phyloP scores from a whole-genome alignment of 2,113 vertebrate species.

The Centropus bengalensis region DNA sequence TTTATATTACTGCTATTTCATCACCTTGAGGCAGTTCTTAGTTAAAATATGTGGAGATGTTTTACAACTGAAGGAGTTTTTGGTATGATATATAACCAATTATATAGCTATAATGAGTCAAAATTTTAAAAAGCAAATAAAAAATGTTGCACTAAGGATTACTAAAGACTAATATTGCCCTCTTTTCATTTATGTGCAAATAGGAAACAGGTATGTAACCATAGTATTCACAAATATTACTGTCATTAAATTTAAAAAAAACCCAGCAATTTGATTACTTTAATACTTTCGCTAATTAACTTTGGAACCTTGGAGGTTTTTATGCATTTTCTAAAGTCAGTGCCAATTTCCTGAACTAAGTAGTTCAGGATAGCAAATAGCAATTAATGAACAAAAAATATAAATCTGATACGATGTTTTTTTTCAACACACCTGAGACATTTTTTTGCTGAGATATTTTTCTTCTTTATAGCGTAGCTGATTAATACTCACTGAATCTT shows the following conservation, averaged over 20 bases:
- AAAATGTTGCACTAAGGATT: conserved; percentile 64
- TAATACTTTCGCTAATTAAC: conserved; percentile 1
- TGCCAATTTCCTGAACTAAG: not conserved
- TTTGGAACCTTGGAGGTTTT: not conserved
- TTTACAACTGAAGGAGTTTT: conserved; percentile 64
- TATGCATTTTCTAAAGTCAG: not conserved
- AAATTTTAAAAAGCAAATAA: conserved; percentile 70
- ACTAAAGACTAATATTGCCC: conserved; percentile 40
- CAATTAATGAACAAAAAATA: not conserved
- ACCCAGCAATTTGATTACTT: conserved; percentile 15
- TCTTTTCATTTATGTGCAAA: conserved; percentile 43
- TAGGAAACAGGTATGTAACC: not conserved
- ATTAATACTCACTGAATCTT: not conserved
- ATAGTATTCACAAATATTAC: not conserved
- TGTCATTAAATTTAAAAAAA: conserved; percentile 8
- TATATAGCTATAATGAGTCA: conserved; percentile 67
- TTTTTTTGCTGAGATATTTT: not conserved
- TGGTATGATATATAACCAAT: conserved; percentile 71
- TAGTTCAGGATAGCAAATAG: not conserved
- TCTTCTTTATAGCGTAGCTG: not conserved
- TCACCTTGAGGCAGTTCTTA: conserved; percentile 71
- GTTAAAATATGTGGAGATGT: conserved; percentile 49
- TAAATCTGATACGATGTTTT: not conserved
- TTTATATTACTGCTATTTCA: conserved; percentile 64
- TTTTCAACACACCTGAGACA: not conserved